Base-by-base conservation (phyloP, 2,888 invertebrate species). In the Agonum fuliginosum region DNA sequence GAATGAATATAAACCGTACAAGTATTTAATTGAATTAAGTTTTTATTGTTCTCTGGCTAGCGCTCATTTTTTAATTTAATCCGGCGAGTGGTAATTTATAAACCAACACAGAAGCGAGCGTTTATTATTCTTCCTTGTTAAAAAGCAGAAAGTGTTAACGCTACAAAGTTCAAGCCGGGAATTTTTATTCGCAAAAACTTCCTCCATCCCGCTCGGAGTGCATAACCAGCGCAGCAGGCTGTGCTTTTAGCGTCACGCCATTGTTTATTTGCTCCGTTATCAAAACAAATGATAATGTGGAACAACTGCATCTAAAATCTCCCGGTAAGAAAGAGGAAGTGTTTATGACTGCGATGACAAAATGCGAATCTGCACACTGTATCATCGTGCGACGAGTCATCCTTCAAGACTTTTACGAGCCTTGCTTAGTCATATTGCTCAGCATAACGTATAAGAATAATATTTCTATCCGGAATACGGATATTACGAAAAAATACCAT, bases 111-210 rank as follows among this genome's bases (percentile, higher is more conserved):
- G 58, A 27, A 62, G 30, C 58, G 20, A 48, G 48, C 17, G 58
- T 62, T 62, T 30, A 62, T 62, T 62, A 54, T 62, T 62, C 58
- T 62, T 54, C 54, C 30, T 34, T 62, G 58, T 62, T 62, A 62
- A 30, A 30, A 62, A 62, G 17, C 58, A 62, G 30, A 62, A 62
- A 62, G 58, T 62, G 58, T 62, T 62, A 62, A 62, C 30, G 54
- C n/a, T 54, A 54, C n/a, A 54, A 54, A 54, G 54, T 54, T 54
- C 54, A 54, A 24, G 54, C 54, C 19, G 5, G 58, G 58, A 62
- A 27, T 62, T 62, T 62, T 62, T 62, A 62, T 62, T 62, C n/a
- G 30, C 58, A 62, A 62, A 62, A 62, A 62, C 58, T 62, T 24
- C 58, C 27, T 27, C 19, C 14, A 17, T 4, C 46, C 10, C 17